These are phyloP conservation scores for Lamellibrachia luymesi DNA, from an alignment of 1,140 invertebrate genomes.

Conservation along the genomic window DNA sequence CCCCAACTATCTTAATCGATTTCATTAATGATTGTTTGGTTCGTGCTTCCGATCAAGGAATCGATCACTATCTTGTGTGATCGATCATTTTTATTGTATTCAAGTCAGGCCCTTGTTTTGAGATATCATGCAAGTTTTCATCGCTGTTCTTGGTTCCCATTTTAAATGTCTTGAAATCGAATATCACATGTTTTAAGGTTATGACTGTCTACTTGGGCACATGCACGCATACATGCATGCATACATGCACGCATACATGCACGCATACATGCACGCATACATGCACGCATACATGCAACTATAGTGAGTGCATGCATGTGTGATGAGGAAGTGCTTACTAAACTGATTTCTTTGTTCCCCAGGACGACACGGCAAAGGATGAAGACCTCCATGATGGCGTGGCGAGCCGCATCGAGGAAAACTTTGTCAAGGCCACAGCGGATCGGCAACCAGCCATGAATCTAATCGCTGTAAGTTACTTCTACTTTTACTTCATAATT, in stretches of 20 bases:
- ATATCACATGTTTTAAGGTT: no score
- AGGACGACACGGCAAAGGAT: conserved; percentile 55
- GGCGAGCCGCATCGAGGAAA: conserved; percentile 49
- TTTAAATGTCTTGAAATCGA: no score
- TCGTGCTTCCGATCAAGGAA: no score
- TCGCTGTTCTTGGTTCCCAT: no score
- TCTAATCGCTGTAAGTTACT: conserved; percentile 53
- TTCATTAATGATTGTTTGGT: conserved; percentile 19
- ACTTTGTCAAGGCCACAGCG: conserved; percentile 44
- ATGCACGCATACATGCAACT: conserved; percentile 1
- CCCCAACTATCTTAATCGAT: no score
- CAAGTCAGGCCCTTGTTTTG: no score
- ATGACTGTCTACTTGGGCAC: no score
- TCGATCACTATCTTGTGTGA: no score
- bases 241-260: background rate
- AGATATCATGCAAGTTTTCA: no score
- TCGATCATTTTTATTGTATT: no score
- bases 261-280: background rate
- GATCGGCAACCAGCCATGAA: conserved; percentile 49
- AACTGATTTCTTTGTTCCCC: conserved; percentile 24
- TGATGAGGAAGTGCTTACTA: background rate
- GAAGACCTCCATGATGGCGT: conserved; percentile 49
- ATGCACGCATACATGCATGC: no score
- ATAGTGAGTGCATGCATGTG: background rate
- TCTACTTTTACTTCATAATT: no score